Conservation (phyloP, 2,797 vertebrate species). For the Poeciliopsis presidionis region DNA sequence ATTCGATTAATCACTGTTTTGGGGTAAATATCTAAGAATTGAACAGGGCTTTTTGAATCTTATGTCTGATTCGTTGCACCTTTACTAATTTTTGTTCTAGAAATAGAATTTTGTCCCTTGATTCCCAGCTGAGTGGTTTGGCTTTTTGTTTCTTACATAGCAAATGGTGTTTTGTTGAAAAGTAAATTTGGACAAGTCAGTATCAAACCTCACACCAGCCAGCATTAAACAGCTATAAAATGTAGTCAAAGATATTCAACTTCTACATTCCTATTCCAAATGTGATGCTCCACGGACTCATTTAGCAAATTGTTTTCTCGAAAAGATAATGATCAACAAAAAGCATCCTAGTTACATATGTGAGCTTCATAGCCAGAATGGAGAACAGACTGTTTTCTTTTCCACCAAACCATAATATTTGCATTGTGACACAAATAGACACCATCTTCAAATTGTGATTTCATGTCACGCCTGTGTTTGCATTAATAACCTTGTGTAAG, state of each 20-base stretch:
- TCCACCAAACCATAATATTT: conserved; percentile 20
- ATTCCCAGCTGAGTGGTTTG: not conserved
- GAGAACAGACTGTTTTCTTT: conserved; percentile 12
- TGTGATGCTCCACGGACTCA: not conserved
- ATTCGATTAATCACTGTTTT: not conserved
- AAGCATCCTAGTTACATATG: conserved; percentile 10
- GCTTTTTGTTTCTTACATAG: not conserved
- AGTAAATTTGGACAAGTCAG: not conserved
- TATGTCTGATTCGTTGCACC: not conserved
- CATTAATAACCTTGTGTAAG: conserved; percentile 48
- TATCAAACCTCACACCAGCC: not conserved
- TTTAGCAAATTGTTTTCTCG: conserved; percentile 6
- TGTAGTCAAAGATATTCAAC: not conserved
- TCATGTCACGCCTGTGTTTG: conserved; percentile 49
- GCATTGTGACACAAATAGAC: conserved; percentile 1
- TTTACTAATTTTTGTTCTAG: not conserved
- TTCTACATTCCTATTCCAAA: not conserved
- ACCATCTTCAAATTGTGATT: conserved; percentile 19
- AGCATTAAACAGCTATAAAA: not conserved
- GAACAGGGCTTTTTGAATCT: not conserved
- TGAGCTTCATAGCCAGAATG: not conserved
- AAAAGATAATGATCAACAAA: conserved; percentile 6
- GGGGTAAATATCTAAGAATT: not conserved
- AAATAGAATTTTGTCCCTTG: not conserved
- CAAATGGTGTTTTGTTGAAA: not conserved